Conservation (phyloP, 2,888 invertebrate species). For the Piscicola geometra region DNA sequence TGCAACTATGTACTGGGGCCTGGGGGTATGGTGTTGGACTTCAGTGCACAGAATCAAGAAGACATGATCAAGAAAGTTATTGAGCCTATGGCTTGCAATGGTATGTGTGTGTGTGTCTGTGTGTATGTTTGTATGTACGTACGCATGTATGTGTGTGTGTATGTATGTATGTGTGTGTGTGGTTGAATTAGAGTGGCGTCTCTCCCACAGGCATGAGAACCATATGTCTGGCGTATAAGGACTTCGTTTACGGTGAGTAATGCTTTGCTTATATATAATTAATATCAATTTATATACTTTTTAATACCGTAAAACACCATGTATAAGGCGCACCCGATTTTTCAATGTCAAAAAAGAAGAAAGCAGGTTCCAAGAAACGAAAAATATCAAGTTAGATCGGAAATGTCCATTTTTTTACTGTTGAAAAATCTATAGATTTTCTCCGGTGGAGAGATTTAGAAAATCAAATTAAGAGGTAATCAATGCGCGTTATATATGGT, state of each 20-base stretch:
- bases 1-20: constrained; percentile 50
- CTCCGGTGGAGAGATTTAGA: too few species aligned
- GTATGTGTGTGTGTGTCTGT: constrained; percentile 56
- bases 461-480: too few species aligned
- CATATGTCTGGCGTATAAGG: constrained; percentile 88
- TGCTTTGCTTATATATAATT: neutral
- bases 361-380: too few species aligned
- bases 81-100: constrained; percentile 96
- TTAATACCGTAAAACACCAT: too few species aligned
- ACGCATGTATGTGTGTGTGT: neutral
- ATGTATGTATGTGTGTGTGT: neutral
- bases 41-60: constrained; percentile 87
- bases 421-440: too few species aligned
- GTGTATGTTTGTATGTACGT: neutral
- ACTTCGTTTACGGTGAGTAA: constrained; percentile 70
- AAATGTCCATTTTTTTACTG: too few species aligned
- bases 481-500: too few species aligned
- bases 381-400: too few species aligned
- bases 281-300: too few species aligned
- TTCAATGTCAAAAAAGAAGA: too few species aligned
- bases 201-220: constrained; percentile 66
- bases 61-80: constrained; percentile 85
- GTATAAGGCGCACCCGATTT: too few species aligned
- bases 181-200: too few species aligned
- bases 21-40: constrained; percentile 80